Conservation (phyloP, 1,140 invertebrate genomes). For the Rhyacophila brunnea region DNA sequence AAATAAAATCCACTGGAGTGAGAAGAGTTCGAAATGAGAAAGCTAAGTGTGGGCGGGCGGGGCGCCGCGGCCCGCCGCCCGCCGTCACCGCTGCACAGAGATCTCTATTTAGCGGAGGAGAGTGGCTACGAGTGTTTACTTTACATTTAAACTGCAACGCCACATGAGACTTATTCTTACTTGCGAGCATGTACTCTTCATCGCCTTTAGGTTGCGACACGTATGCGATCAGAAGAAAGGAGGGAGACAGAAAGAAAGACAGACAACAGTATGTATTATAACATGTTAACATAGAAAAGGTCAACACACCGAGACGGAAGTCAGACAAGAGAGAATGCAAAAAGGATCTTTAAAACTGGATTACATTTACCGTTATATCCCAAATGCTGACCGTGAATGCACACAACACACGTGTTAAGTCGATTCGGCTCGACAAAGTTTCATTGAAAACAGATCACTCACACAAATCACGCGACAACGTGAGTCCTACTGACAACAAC, state of each 20-base stretch:
- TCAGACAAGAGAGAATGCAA: conserved; percentile 9
- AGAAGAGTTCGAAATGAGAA: not conserved
- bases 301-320: conserved; percentile 3
- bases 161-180: conserved; percentile 34
- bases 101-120: conserved; percentile 21
- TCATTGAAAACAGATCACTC: conserved; percentile 27
- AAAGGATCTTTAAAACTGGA: not conserved
- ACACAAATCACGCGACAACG: conserved; percentile 32
- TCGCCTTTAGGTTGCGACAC: conserved; percentile 33
- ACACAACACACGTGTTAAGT: conserved; percentile 1
- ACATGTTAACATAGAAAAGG: conserved; percentile 22
- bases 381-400: not conserved
- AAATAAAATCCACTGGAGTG: conserved; percentile 28
- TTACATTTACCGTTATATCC: not conserved
- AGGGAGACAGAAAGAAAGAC: conserved; percentile 33
- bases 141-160: conserved; percentile 20
- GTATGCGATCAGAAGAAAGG: conserved; percentile 33
- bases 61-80: not conserved
- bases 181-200: conserved; percentile 35
- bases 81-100: not conserved
- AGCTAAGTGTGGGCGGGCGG: not conserved
- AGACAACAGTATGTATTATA: conserved; percentile 26
- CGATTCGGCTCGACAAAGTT: conserved; percentile 5
- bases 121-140: conserved; percentile 29
- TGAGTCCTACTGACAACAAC: conserved; percentile 29